Conservation (phyloP, 2,113 vertebrate genomes). For the Indri indri region DNA sequence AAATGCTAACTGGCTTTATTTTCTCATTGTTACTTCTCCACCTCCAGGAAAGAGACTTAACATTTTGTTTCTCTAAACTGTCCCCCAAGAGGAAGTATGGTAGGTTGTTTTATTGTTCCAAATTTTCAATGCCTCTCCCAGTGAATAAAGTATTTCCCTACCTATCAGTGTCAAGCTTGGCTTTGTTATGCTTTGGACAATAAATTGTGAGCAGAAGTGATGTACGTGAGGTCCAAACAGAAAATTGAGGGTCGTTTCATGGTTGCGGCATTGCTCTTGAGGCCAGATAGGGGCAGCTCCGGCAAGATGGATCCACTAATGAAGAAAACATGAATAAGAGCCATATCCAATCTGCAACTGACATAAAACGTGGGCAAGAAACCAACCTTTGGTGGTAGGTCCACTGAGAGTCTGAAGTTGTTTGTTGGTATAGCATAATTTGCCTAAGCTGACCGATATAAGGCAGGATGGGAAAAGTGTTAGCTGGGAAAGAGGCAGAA, state of each 20-base stretch:
- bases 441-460: not conserved
- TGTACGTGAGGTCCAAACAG: not conserved
- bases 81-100: not conserved
- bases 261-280: not conserved
- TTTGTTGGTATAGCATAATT: not conserved
- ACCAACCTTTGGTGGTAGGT: not conserved
- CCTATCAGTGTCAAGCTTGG: not conserved
- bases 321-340: not conserved
- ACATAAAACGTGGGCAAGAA: not conserved
- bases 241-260: not conserved
- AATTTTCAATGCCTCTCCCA: not conserved
- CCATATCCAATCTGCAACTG: not conserved
- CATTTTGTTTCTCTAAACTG: not conserved
- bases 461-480: not conserved
- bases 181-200: not conserved
- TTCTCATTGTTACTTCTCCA: not conserved
- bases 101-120: not conserved
- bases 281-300: not conserved
- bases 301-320: not conserved
- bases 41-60: not conserved
- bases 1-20: conserved; percentile 14
- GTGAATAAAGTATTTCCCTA: not conserved
- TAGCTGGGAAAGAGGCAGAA: not conserved
- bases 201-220: not conserved
- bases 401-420: not conserved